These are phyloP conservation scores for Acanthopleura granulata DNA, from an alignment of 2,888 invertebrate genomes.

Conservation along the genomic window DNA sequence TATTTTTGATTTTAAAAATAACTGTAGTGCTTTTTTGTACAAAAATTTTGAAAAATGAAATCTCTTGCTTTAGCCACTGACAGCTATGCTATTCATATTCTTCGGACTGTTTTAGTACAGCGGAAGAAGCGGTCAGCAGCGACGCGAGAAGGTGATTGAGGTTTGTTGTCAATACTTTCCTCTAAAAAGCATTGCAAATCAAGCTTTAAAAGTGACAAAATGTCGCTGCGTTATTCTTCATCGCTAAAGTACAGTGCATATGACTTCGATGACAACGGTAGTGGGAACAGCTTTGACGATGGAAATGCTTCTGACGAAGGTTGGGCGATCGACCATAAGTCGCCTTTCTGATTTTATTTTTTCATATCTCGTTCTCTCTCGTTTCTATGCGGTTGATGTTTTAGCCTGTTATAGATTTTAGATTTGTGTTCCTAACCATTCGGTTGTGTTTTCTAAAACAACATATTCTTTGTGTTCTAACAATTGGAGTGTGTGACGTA, in stretches of 20 bases:
- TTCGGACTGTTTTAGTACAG: neutral
- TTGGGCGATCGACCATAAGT: neutral
- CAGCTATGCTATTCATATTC: neutral
- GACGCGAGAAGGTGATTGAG: neutral
- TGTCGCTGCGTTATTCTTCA: neutral
- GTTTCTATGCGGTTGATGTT: too few relatives aligned
- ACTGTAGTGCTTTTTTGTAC: too few relatives aligned
- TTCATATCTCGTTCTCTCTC: too few relatives aligned
- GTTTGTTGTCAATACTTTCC: constrained; percentile 14
- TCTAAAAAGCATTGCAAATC: neutral
- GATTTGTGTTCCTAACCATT: too few relatives aligned
- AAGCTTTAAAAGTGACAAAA: neutral
- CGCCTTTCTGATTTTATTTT: neutral
- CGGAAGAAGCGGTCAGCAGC: constrained; percentile 16
- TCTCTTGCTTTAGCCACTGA: too few relatives aligned
- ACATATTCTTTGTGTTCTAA: too few relatives aligned
- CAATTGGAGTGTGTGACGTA: too few relatives aligned
- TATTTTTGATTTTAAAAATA: too few relatives aligned
- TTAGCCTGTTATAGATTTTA: too few relatives aligned
- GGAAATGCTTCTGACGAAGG: constrained; percentile 13
- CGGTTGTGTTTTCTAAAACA: too few relatives aligned
- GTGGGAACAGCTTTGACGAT: constrained; percentile 14
- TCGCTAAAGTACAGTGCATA: constrained; percentile 15
- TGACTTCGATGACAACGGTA: constrained; percentile 19
- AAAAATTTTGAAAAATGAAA: too few relatives aligned